Evolutionary conservation across 2,888 invertebrate genomes (phyloP), one percentile per base, ranked within the genome.

Genomic region (Nemurella pictetii): DNA sequence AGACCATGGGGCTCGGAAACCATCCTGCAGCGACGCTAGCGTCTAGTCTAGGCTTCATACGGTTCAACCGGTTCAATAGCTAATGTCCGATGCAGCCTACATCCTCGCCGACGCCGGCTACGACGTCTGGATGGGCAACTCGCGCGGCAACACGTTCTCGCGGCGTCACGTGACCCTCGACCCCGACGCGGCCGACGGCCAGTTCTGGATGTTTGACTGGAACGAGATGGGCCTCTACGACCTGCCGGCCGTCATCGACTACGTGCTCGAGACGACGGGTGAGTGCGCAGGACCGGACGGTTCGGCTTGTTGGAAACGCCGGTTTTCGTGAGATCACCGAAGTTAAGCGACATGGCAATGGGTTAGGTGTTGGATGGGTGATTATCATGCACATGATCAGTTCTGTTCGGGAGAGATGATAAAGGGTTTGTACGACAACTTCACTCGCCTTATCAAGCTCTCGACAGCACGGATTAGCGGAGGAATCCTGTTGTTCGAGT

Each of bases 101-200:
- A 88, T 92, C n/a, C 89, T 95, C 3, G 93, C 94, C 1, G 94
- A 95, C 87, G 90, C 91, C 87, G 94, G 94, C 25, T 95, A 93
- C 87, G 95, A 95, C 86, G 95, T 95, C 0, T 97, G 97, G 97
- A 90, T 97, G 91, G 95, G 95, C 0, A 97, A 97, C 89, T 93
- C 93, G 20, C 93, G 97, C 3, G 97, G 97, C 9, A 96, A 94
- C 88, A 91, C 91, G 30, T 95, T 94, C 89, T 93, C 94, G 0
- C 91, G 92, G 20, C 90, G 89, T 2, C 95, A 96, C 88, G 87
- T 89, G 0, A 89, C 89, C 0, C 87, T 91, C 88, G 89, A 91
- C 85, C 91, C 92, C 0, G 86, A 89, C 12, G 91, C 91, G 85
- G 88, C 89, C 1, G 89, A 90, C 25, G 80, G 35, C 4, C 25